These are phyloP conservation scores for Vidua macroura DNA, from an alignment of 2,113 vertebrate genomes.

Conservation along the genomic window DNA sequence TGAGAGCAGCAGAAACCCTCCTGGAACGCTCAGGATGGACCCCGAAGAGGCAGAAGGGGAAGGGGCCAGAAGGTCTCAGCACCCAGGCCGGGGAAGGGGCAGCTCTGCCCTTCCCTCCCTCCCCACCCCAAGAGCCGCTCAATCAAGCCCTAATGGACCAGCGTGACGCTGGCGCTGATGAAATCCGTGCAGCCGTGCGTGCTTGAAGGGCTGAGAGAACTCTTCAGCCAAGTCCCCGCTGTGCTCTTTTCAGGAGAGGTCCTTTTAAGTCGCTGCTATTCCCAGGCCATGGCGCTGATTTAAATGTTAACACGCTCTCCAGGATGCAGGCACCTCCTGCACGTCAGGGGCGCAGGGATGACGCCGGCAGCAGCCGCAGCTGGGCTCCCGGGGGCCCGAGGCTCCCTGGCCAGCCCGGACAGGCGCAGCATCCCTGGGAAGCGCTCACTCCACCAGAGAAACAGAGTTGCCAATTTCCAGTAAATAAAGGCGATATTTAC, in stretches of 20 bases:
- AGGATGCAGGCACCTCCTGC: neutral
- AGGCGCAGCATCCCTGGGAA: neutral
- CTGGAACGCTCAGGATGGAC: fast-evolving
- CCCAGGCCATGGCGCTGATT: neutral
- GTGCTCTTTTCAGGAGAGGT: conserved; percentile 51
- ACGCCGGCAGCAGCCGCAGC: neutral
- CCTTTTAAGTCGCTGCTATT: conserved; percentile 22
- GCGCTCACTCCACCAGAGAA: fast-evolving
- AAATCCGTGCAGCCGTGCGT: neutral
- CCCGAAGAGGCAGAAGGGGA: fast-evolving
- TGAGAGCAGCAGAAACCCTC: neutral
- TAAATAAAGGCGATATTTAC: neutral
- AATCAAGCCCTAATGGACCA: neutral
- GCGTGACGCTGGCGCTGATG: neutral
- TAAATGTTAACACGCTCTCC: conserved; percentile 26
- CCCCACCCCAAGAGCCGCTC: neutral
- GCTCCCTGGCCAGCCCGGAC: neutral
- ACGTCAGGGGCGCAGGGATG: neutral
- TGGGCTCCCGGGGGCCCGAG: neutral
- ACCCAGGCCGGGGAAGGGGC: neutral
- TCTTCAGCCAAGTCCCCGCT: conserved; percentile 49
- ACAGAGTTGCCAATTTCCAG: fast-evolving
- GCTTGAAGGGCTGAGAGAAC: conserved; percentile 39
- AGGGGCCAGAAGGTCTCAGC: neutral
- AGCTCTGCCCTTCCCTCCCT: neutral